Conservation (phyloP, 2,797 vertebrate species). For the Phyllotis vaccarum region DNA sequence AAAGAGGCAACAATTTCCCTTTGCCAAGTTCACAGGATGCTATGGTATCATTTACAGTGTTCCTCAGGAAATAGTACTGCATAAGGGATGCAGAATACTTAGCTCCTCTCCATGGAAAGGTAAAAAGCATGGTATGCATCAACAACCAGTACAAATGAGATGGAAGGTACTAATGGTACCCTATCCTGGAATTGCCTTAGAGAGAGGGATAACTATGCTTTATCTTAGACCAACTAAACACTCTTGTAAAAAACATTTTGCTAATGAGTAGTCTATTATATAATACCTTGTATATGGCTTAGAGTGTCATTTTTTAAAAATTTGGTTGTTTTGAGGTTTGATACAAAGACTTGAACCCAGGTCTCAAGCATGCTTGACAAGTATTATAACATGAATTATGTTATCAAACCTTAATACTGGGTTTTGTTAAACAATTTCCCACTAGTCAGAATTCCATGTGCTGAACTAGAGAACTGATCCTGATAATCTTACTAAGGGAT, state of each 20-base stretch:
- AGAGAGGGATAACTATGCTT: not conserved
- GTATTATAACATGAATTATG: not conserved
- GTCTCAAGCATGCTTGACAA: not conserved
- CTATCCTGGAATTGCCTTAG: not conserved
- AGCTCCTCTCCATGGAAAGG: not conserved
- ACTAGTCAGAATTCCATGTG: not conserved
- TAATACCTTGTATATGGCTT: not conserved
- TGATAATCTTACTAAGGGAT: not conserved
- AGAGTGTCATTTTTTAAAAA: not conserved
- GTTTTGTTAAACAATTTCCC: conserved; percentile 8
- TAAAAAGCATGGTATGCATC: not conserved
- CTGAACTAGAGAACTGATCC: conserved; percentile 9
- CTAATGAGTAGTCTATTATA: not conserved
- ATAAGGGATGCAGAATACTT: not conserved
- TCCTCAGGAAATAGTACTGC: not conserved
- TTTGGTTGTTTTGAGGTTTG: not conserved
- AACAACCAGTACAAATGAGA: not conserved
- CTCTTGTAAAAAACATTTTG: not conserved
- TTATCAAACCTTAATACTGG: not conserved
- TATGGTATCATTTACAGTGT: not conserved
- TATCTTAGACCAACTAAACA: not conserved
- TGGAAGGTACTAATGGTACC: not conserved
- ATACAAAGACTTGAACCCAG: not conserved
- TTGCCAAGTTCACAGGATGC: not conserved
- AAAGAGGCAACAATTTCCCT: not conserved